Conservation (phyloP, 2,113 vertebrate genomes). For the Pandion haliaetus region DNA sequence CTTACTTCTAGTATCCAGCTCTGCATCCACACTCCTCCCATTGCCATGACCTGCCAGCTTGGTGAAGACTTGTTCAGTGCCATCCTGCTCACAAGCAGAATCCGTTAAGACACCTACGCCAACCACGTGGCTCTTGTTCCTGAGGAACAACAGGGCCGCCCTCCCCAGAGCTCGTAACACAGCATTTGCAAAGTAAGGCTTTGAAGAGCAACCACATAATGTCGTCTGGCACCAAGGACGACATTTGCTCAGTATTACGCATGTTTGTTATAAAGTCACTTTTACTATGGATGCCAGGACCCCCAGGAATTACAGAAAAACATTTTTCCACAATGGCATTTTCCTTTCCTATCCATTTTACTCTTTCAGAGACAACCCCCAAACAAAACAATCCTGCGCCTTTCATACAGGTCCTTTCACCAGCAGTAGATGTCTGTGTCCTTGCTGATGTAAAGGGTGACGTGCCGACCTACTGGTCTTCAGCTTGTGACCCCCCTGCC, state of each 20-base stretch:
- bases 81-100: background rate
- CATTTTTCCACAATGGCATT: background rate
- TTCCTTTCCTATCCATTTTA: background rate
- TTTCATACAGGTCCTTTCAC: background rate
- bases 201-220: background rate
- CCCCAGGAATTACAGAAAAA: background rate
- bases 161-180: background rate
- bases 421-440: background rate
- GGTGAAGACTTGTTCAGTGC: background rate
- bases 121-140: background rate
- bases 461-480: background rate
- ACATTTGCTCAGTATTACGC: accelerated
- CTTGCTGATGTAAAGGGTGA: background rate
- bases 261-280: background rate
- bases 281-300: background rate
- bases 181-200: background rate
- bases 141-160: background rate
- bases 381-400: background rate
- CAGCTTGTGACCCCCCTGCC: background rate
- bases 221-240: background rate
- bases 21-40: background rate
- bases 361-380: background rate
- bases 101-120: background rate
- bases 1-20: background rate
- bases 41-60: background rate